Evolutionary conservation across 2,113 vertebrate species (phyloP), one percentile per base, ranked within the genome.

Genomic region (Pristiophorus japonicus): DNA sequence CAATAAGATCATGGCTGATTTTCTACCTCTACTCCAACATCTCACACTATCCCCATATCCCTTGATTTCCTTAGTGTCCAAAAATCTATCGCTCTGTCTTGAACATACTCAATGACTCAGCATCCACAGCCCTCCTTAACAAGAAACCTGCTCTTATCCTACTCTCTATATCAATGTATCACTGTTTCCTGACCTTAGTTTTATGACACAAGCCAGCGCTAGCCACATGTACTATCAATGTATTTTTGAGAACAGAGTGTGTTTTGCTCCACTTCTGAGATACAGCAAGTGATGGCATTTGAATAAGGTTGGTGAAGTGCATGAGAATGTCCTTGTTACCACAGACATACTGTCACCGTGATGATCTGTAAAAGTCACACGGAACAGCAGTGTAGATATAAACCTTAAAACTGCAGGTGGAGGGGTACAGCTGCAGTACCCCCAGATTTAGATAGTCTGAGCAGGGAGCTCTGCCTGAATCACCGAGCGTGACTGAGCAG

Each of bases 241-340:
- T n/a, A n/a, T n/a, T n/a, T n/a, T n/a, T n/a, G 85, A 96, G 96
- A 95, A 94, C 4, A 92, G 0, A 96, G 42, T 96, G 96, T 87
- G 20, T 94, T 95, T 96, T 95, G 12, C 0, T 81, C 95, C 95
- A 65, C 94, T 95, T 45, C 4, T 63, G 38, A 38, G 95, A 45
- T 65, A 92, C 66, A 96, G 95, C 38, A 10, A 8, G 0, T 92
- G 34, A 67, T 95, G 95, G 96, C 96, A 84, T 73, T 96, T 95
- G 95, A 34, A 87, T 95, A 24, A 42, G 42, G 42, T 38, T 85
- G 62, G 47, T 38, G 6, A 95, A 38, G 75, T 38, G 59, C 85
- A 94, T 4, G 12, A 0, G 20, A 30, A 70, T 24, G 55, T 95
- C 95, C 95, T 96, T 97, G 87, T 30, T 78, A 12, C 95, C 96